Percentiles rank a stretch among this genome's conserved stretches.
These are phyloP conservation scores for Psittacula echo DNA, from an alignment of 2,797 vertebrate species.

Conservation along the genomic window DNA sequence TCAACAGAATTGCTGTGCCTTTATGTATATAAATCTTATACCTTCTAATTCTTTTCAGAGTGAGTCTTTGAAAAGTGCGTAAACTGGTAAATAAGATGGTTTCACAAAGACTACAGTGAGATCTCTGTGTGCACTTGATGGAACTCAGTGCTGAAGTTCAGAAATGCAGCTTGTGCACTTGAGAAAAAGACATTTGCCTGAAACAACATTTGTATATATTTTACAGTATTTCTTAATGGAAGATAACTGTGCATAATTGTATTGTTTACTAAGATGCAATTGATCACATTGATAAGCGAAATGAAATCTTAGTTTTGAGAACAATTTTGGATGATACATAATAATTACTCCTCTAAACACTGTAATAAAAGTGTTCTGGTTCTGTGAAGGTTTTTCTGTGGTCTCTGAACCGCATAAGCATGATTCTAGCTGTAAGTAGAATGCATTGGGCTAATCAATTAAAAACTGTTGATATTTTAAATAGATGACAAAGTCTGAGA, in stretches of 20 bases:
- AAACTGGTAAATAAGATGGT: constrained; percentile 30
- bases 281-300: constrained; percentile 39
- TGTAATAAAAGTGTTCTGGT: constrained; percentile 34
- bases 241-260: constrained; percentile 48
- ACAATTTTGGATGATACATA: constrained; percentile 24
- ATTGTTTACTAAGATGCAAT: constrained; percentile 58
- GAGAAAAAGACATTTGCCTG: constrained; percentile 45
- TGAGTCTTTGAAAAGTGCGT: constrained; percentile 39
- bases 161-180: constrained; percentile 45
- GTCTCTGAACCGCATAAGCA: background rate
- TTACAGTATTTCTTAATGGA: constrained; percentile 66
- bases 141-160: constrained; percentile 29
- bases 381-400: constrained; percentile 15
- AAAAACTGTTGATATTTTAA: background rate
- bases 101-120: background rate
- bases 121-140: background rate
- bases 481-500: background rate
- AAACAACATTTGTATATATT: constrained; percentile 65
- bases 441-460: background rate
- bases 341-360: constrained; percentile 5
- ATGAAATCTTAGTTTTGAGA: constrained; percentile 42
- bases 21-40: constrained; percentile 69
- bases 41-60: constrained; percentile 39
- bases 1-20: constrained; percentile 71
- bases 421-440: background rate